A percentile compares a stretch with the other conserved stretches of the same genome.
Evolutionary conservation across 2,113 vertebrate species (phyloP).

Genomic region (Nerophis ophidion): DNA sequence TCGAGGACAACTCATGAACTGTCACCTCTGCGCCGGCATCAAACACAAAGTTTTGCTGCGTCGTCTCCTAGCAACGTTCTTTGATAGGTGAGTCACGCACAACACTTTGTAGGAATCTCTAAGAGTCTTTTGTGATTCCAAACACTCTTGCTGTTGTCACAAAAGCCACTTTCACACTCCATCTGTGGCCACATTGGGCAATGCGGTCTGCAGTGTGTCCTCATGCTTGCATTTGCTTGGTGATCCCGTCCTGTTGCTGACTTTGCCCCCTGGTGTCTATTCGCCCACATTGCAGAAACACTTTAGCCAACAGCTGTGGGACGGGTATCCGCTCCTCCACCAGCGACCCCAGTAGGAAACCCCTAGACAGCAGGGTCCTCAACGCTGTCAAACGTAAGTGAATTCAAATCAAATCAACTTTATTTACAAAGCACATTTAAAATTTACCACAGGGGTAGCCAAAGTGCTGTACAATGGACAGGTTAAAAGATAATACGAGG

Average conservation of each 20-base stretch:
- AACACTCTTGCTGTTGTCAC: conserved; percentile 42
- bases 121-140: neutral
- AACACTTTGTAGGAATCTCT: conserved; percentile 3
- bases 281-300: conserved; percentile 79
- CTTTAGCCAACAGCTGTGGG: conserved; percentile 95
- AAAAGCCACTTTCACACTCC: conserved; percentile 57
- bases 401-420: no score
- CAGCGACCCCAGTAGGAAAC: conserved; percentile 94
- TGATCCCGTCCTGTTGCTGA: conserved; percentile 41
- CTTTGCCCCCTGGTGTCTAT: conserved; percentile 63
- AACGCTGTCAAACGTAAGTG: conserved; percentile 95
- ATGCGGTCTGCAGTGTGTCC: conserved; percentile 45
- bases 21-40: conserved; percentile 93
- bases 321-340: conserved; percentile 96
- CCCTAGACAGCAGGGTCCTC: conserved; percentile 93
- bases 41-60: conserved; percentile 97
- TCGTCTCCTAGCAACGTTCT: conserved; percentile 94
- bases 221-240: conserved; percentile 25
- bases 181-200: conserved; percentile 61
- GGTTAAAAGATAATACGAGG: no score
- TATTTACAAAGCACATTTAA: no score
- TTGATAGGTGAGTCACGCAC: conserved; percentile 80
- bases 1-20: conserved; percentile 98
- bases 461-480: no score
- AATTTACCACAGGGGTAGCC: no score